Evolutionary conservation across 2,113 vertebrate genomes (phyloP), one percentile per base, ranked within the genome.

Genomic region (Gallinago undulata): DNA sequence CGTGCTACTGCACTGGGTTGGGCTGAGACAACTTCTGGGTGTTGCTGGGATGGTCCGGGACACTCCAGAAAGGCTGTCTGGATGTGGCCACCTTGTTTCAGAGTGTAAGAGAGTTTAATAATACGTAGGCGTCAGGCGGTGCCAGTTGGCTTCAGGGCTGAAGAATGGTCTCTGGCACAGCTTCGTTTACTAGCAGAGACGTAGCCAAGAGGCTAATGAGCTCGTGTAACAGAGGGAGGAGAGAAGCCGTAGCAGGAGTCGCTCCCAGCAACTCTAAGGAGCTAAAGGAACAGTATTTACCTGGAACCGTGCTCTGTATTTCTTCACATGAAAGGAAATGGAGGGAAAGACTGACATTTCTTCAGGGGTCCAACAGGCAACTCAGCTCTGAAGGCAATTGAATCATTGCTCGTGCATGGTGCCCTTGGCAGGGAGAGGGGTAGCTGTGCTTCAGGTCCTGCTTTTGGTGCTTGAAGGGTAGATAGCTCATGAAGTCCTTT

Each of bases 121-220:
- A 57, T 31, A 57, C 3, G 89, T 72, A 82, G 77, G 62, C 1
- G 1, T 82, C 13, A 72, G 75, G 53, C 77, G 0, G 11, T 96
- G 95, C 95, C 95, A 95, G 48, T 79, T 97, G 77, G 91, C 95
- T 94, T 51, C 79, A 70, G 89, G 94, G 73, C 87, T 91, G 62
- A 87, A 92, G 96, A 96, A 95, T 57, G 89, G 94, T 66, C 87
- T 95, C 84, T 95, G 93, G 93, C 89, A 79, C 0, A 2, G 39
- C 39, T 89, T 63, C n/a, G 43, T 92, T 92, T 96, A 84, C 87
- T 91, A 76, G 91, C 35, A 62, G 91, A 87, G 91, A 73, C 1
- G 4, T n/a, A 89, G 95, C 94, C 89, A 79, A 89, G 74, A 93
- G 81, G 69, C 84, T 95, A 51, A 93, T 60, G 80, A 96, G 80